Evolutionary conservation across 1,140 invertebrate genomes (phyloP).

Genomic region (Drosophila fuyamai): DNA sequence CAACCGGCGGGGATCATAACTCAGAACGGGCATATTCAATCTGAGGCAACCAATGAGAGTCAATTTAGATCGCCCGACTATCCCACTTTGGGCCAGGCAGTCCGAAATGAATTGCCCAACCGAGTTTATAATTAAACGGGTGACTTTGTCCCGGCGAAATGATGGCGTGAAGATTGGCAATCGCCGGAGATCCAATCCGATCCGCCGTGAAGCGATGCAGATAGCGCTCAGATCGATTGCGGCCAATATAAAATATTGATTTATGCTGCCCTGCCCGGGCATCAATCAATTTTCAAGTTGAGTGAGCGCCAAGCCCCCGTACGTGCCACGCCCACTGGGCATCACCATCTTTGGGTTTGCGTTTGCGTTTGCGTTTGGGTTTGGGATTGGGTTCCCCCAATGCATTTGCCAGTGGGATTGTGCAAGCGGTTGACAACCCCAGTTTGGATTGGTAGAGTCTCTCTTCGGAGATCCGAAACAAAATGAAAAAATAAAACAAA

Average conservation of each 20-base stretch:
- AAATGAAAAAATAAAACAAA: too few relatives aligned
- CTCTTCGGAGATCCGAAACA: background rate
- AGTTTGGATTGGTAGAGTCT: constrained; percentile 10
- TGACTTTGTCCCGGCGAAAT: constrained; percentile 23
- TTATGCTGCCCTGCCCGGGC: constrained; percentile 54
- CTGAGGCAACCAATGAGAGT: constrained; percentile 33
- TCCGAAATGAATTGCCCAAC: constrained; percentile 14
- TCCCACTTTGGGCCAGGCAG: constrained; percentile 4
- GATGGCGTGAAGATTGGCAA: constrained; percentile 59
- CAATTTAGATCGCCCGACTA: constrained; percentile 21
- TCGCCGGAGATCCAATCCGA: constrained; percentile 13
- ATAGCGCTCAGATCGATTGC: constrained; percentile 20
- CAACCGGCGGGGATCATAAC: constrained; percentile 16
- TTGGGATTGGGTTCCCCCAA: background rate
- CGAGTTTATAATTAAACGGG: constrained; percentile 49
- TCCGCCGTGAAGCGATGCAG: constrained; percentile 3
- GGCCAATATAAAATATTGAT: constrained; percentile 66
- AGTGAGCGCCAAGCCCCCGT: constrained; percentile 56
- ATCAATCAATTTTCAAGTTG: constrained; percentile 75
- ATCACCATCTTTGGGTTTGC: background rate
- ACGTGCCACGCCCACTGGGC: constrained; percentile 36
- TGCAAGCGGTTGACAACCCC: constrained; percentile 51
- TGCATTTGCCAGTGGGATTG: constrained; percentile 4
- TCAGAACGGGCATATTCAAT: constrained; percentile 22
- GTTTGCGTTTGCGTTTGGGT: too few relatives aligned